Evolutionary conservation across 2,797 vertebrate species (phyloP).

Genomic region (Atherinosoma microstoma): DNA sequence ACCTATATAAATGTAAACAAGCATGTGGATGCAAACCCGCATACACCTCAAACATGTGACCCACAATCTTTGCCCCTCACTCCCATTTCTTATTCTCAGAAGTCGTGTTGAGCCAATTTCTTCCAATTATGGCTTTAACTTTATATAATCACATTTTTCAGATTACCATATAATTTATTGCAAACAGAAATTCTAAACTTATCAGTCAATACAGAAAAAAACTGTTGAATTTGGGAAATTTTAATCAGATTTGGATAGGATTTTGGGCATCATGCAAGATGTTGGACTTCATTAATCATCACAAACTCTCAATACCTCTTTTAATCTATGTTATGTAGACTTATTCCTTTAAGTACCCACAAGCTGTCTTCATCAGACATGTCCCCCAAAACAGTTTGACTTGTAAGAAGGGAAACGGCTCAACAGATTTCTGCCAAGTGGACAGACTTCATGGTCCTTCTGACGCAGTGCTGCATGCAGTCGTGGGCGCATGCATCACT

Average conservation of each 20-base stretch:
- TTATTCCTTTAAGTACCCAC: not conserved
- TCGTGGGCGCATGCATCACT: conserved; percentile 47
- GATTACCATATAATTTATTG: not conserved
- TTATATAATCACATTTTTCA: not conserved
- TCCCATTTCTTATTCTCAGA: conserved; percentile 6
- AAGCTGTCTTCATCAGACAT: not conserved
- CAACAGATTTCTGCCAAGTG: conserved; percentile 22
- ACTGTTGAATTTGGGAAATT: not conserved
- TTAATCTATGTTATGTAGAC: not conserved
- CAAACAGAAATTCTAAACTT: not conserved
- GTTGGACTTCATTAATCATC: not conserved
- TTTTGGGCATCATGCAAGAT: no score
- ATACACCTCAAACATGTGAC: not conserved
- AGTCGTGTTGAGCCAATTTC: conserved; percentile 16
- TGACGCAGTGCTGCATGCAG: conserved; percentile 27
- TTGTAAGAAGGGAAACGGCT: not conserved
- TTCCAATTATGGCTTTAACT: conserved; percentile 11
- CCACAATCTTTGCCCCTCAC: not conserved
- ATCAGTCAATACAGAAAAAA: not conserved
- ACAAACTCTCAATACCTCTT: not conserved
- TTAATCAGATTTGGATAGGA: not conserved
- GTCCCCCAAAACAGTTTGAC: not conserved
- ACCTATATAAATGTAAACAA: conserved; percentile 50
- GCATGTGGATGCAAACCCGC: conserved; percentile 7
- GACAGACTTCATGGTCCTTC: conserved; percentile 32